phyloP scores from a whole-genome alignment of 2,888 invertebrate genomes.

The Glaucopsyche alexis region DNA sequence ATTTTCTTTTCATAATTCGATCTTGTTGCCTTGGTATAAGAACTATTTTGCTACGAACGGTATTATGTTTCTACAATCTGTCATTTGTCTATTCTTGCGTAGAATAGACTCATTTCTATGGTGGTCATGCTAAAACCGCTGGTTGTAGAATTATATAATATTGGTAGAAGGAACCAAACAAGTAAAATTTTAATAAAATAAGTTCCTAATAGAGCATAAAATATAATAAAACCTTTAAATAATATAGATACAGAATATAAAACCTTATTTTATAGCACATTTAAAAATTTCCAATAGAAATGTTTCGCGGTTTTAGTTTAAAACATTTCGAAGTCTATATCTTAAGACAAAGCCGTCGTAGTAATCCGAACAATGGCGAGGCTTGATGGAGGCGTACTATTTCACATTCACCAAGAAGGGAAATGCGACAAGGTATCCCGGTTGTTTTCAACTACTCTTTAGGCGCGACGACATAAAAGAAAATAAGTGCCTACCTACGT shows the following conservation, averaged over 20 bases:
- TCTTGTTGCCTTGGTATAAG: no score
- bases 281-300: constrained; percentile 29
- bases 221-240: no score
- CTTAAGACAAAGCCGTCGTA: constrained; percentile 59
- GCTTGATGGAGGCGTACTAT: constrained; percentile 63
- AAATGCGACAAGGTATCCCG: constrained; percentile 62
- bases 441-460: constrained; percentile 73
- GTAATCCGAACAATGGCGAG: constrained; percentile 69
- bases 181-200: no score
- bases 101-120: no score
- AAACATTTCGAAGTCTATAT: constrained; percentile 37
- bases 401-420: constrained; percentile 71
- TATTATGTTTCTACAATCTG: no score
- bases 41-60: no score
- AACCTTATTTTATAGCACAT: constrained; percentile 30
- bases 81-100: no score
- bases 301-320: constrained; percentile 33
- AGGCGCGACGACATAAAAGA: constrained; percentile 66
- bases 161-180: no score
- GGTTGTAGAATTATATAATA: no score
- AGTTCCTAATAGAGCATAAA: no score
- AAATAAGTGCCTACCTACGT: constrained; percentile 51
- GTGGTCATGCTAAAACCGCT: no score
- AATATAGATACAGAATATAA: background rate
- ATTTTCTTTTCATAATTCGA: no score